These are phyloP conservation scores for Trichopoda pennipes DNA, from an alignment of 2,888 invertebrate species.

Conservation along the genomic window DNA sequence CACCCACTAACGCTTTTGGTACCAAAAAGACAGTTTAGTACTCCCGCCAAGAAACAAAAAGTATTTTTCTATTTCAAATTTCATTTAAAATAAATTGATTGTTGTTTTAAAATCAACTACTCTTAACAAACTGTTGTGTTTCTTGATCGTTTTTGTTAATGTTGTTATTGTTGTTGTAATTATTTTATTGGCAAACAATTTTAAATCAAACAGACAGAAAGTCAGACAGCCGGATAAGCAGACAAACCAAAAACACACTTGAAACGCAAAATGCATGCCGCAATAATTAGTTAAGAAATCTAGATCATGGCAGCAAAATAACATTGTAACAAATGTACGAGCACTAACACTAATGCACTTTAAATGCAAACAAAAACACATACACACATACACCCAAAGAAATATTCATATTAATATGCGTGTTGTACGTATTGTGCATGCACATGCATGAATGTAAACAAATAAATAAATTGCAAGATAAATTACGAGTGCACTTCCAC, in stretches of 20 bases:
- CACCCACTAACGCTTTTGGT: no score
- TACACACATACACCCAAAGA: not conserved
- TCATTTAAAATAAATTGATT: no score
- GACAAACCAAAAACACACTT: slow-evolving; percentile 57
- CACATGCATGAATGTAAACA: not conserved
- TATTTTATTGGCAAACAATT: slow-evolving; percentile 58
- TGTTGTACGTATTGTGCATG: not conserved
- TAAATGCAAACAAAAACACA: slow-evolving; percentile 30
- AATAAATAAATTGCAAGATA: slow-evolving; percentile 16
- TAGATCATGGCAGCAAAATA: slow-evolving; percentile 77
- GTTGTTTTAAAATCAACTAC: no score
- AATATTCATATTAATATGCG: not conserved
- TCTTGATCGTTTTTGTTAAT: no score
- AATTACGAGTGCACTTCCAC: not conserved
- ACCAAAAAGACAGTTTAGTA: no score
- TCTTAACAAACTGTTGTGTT: no score
- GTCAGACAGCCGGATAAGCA: no score
- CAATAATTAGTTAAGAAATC: slow-evolving; percentile 75
- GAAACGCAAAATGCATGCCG: slow-evolving; percentile 69
- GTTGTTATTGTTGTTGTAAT: not conserved
- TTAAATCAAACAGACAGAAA: slow-evolving; percentile 22
- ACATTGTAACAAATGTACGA: slow-evolving; percentile 72
- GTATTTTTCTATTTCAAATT: no score
- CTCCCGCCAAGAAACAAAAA: no score
- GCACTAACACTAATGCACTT: slow-evolving; percentile 45